Conservation (phyloP, 2,113 vertebrate genomes). For the Elgaria multicarinata region DNA sequence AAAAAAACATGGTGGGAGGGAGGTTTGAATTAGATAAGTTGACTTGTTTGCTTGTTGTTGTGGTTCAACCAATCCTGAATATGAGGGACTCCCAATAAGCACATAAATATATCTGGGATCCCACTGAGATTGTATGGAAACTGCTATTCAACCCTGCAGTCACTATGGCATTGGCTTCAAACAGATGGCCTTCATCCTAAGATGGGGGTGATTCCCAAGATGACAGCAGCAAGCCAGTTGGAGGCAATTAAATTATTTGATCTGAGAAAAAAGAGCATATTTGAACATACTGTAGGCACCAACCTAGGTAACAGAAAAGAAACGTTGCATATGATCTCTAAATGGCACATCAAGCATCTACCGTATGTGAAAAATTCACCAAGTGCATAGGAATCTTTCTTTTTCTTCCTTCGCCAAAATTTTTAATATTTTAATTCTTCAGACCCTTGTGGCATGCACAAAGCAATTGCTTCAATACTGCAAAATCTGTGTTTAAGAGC, state of each 20-base stretch:
- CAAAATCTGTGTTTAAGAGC: constrained; percentile 59
- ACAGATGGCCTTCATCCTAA: background rate
- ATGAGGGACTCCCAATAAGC: constrained; percentile 16
- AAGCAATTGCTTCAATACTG: constrained; percentile 55
- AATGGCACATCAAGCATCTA: constrained; percentile 19
- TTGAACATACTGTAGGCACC: constrained; percentile 32
- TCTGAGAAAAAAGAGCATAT: constrained; percentile 57
- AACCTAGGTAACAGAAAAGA: constrained; percentile 32
- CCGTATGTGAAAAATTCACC: background rate
- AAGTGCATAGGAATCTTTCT: background rate
- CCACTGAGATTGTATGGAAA: constrained; percentile 30
- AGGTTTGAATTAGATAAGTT: background rate
- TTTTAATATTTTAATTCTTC: constrained; percentile 46
- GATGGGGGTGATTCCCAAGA: constrained; percentile 35
- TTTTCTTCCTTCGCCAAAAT: constrained; percentile 29
- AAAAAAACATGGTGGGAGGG: too few relatives aligned
- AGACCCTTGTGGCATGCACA: constrained; percentile 48
- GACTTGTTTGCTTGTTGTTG: constrained; percentile 25
- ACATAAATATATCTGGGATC: constrained; percentile 11
- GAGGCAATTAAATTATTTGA: constrained; percentile 59
- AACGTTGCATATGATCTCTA: background rate
- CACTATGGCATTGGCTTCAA: constrained; percentile 36
- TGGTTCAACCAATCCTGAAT: constrained; percentile 8
- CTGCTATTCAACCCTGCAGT: constrained; percentile 15
- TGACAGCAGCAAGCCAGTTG: constrained; percentile 1